These are phyloP conservation scores for Entomobrya proxima DNA, from an alignment of 2,888 invertebrate genomes.

Conservation along the genomic window DNA sequence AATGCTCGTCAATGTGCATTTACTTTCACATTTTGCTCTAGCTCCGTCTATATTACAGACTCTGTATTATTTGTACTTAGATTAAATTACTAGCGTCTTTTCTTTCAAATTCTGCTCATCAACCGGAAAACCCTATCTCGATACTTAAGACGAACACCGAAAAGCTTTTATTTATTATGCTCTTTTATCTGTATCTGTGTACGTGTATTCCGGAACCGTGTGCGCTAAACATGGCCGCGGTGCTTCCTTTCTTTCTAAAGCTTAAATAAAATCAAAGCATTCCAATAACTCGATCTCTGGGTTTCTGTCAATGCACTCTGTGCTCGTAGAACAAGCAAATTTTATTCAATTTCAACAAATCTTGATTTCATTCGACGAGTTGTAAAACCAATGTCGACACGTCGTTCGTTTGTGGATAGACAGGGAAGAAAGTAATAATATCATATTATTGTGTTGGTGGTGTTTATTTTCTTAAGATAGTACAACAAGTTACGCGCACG, in stretches of 20 bases:
- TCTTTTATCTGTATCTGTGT: background rate
- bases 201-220: background rate
- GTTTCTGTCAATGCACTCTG: too few species aligned
- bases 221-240: background rate
- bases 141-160: background rate
- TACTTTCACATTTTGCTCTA: background rate
- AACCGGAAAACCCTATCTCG: background rate
- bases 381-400: too few species aligned
- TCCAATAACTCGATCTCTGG: background rate
- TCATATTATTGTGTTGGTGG: too few species aligned
- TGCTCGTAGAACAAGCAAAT: background rate
- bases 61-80: background rate
- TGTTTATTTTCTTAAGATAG: too few species aligned
- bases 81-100: background rate
- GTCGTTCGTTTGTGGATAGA: too few species aligned
- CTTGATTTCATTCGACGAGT: background rate
- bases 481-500: too few species aligned
- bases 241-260: background rate
- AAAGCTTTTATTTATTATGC: background rate
- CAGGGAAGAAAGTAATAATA: too few species aligned
- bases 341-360: background rate
- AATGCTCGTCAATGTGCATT: background rate
- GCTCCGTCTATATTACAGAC: too few species aligned
- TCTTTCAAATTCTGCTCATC: slow-evolving; percentile 16
- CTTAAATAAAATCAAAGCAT: slow-evolving; percentile 1